A percentile compares a stretch with the other conserved stretches of the same genome.
These are phyloP conservation scores for Drosophila kanekoi DNA, from an alignment of 2,888 invertebrate genomes.

Conservation along the genomic window DNA sequence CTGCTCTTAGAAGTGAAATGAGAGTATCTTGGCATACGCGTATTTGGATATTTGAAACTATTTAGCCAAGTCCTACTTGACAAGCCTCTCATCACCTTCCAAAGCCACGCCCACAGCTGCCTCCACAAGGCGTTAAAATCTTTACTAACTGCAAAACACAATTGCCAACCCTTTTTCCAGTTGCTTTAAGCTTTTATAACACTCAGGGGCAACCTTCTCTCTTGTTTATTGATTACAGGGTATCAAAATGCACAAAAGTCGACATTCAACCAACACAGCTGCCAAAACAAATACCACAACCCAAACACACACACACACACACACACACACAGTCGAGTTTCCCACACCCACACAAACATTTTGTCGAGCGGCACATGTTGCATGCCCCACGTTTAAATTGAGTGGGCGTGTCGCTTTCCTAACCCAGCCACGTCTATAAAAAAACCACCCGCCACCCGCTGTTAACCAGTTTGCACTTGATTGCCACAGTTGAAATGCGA, in stretches of 20 bases:
- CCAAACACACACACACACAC: not conserved
- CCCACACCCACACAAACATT: constrained; percentile 1
- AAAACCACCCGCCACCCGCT: not conserved
- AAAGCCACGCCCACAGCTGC: too few relatives aligned
- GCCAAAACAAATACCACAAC: constrained; percentile 6
- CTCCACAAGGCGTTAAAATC: too few relatives aligned
- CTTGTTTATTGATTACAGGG: not conserved
- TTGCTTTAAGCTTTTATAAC: not conserved
- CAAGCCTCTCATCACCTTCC: too few relatives aligned
- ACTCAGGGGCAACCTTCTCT: not conserved
- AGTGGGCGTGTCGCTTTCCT: constrained; percentile 14
- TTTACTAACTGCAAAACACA: too few relatives aligned
- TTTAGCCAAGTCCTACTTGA: too few relatives aligned
- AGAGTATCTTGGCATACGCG: too few relatives aligned
- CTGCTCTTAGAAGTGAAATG: too few relatives aligned
- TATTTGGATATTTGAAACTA: not conserved
- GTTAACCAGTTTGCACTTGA: constrained; percentile 53
- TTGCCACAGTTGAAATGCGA: constrained; percentile 48
- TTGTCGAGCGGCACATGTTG: constrained; percentile 25
- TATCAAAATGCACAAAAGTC: constrained; percentile 4
- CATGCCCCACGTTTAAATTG: constrained; percentile 29
- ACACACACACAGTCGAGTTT: not conserved
- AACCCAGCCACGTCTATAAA: not conserved
- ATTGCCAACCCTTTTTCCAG: not conserved
- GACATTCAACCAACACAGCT: too few relatives aligned